A percentile compares a stretch with the other conserved stretches of the same genome.
phyloP scores from a whole-genome alignment of 2,888 invertebrate genomes.

The Myopa testacea region DNA sequence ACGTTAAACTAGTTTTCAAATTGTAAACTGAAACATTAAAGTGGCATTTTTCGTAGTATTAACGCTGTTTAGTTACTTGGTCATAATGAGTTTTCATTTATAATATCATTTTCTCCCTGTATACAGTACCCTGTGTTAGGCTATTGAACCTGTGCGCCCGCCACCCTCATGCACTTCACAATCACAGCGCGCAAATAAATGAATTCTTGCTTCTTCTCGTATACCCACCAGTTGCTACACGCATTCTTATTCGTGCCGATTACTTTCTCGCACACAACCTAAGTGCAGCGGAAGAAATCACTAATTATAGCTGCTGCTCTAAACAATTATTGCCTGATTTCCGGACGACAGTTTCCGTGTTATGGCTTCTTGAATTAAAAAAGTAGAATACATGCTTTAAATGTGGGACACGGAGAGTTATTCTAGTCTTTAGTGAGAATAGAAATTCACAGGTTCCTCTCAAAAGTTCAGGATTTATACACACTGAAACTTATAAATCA shows the following conservation, averaged over 20 bases:
- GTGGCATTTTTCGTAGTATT: no score
- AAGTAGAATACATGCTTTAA: background rate
- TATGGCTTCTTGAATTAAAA: background rate
- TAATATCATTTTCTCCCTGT: no score
- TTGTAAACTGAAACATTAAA: no score
- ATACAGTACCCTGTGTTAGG: background rate
- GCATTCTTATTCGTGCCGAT: conserved; percentile 23
- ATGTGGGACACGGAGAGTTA: conserved; percentile 25
- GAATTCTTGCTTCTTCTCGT: background rate
- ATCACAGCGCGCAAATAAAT: conserved; percentile 21
- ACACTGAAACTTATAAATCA: no score
- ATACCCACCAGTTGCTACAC: background rate
- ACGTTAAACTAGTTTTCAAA: no score
- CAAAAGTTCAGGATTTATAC: no score
- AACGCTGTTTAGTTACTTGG: no score
- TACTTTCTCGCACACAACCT: background rate
- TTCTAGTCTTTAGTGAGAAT: conserved; percentile 1
- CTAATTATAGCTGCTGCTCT: conserved; percentile 26
- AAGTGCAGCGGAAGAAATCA: background rate
- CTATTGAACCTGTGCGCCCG: conserved; percentile 27
- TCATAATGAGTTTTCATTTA: no score
- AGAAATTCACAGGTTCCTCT: conserved; percentile 15
- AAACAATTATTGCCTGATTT: background rate
- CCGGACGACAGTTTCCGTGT: conserved; percentile 15
- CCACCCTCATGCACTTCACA: background rate